phyloP scores from a whole-genome alignment of 2,113 vertebrate species.

The Galbula dea region DNA sequence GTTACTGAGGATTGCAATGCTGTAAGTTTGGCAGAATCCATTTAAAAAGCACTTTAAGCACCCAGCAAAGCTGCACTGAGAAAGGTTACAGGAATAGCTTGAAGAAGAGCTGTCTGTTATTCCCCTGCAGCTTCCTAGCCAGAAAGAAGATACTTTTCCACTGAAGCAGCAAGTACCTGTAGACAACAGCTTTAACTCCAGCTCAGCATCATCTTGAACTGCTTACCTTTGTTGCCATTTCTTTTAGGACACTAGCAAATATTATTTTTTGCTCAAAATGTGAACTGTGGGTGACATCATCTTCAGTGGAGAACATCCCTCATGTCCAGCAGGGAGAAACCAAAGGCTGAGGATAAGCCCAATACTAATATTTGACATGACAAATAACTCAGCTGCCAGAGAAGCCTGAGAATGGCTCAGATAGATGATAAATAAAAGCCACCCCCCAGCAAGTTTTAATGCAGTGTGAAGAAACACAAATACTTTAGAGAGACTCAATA shows the following conservation, averaged over 20 bases:
- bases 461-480: not conserved
- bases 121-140: not conserved
- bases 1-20: conserved; percentile 31
- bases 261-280: not conserved
- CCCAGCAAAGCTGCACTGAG: conserved; percentile 58
- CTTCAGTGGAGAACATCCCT: not conserved
- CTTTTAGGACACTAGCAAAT: not conserved
- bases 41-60: conserved; percentile 38
- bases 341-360: not conserved
- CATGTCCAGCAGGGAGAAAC: not conserved
- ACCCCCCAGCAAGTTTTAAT: not conserved
- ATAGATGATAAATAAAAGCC: accelerated
- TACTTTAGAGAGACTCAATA: not conserved
- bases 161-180: not conserved
- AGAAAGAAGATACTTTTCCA: not conserved
- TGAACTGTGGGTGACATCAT: not conserved
- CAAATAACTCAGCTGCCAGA: not conserved
- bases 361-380: not conserved
- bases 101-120: not conserved
- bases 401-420: not conserved
- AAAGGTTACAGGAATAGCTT: not conserved
- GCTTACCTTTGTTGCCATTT: not conserved
- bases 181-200: not conserved
- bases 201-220: not conserved
- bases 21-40: not conserved